A percentile compares a stretch with the other conserved stretches of the same genome.
phyloP scores from a whole-genome alignment of 2,888 invertebrate genomes.

The Drosophila birchii region DNA sequence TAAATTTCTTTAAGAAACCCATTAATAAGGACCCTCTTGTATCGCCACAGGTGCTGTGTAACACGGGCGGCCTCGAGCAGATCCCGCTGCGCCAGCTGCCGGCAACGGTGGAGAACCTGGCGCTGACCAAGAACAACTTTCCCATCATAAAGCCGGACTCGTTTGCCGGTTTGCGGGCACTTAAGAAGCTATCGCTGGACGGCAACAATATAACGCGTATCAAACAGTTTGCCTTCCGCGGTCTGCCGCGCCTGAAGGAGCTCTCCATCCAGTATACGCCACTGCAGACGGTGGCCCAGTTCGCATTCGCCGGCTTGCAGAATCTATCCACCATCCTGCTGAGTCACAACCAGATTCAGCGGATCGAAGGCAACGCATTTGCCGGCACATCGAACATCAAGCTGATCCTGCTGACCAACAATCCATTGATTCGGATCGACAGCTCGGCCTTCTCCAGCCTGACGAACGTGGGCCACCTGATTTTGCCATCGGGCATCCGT shows the following conservation, averaged over 20 bases:
- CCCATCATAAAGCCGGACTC: constrained; percentile 92
- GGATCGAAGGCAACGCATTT: constrained; percentile 92
- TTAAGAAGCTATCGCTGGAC: constrained; percentile 93
- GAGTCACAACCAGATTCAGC: constrained; percentile 89
- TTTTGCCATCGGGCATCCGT: constrained; percentile 92
- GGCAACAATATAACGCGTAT: constrained; percentile 94
- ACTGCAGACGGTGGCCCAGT: constrained; percentile 91
- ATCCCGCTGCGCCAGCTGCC: constrained; percentile 92
- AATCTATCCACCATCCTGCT: constrained; percentile 90
- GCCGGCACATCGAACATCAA: constrained; percentile 94
- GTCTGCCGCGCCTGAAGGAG: constrained; percentile 90
- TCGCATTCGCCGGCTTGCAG: constrained; percentile 93
- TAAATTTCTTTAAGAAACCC: background rate
- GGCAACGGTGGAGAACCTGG: constrained; percentile 92
- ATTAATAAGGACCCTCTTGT: background rate
- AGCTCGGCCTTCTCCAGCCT: constrained; percentile 93
- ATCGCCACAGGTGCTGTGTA: constrained; percentile 91
- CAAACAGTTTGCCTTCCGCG: constrained; percentile 94
- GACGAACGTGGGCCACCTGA: constrained; percentile 92
- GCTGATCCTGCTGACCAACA: constrained; percentile 92
- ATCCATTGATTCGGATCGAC: constrained; percentile 92
- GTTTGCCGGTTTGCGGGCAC: constrained; percentile 91
- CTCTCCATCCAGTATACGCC: constrained; percentile 95
- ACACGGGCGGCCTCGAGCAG: constrained; percentile 92
- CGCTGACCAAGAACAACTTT: constrained; percentile 94